These are phyloP conservation scores for Danio aesculapii DNA, from an alignment of 2,797 vertebrate genomes.

Conservation along the genomic window DNA sequence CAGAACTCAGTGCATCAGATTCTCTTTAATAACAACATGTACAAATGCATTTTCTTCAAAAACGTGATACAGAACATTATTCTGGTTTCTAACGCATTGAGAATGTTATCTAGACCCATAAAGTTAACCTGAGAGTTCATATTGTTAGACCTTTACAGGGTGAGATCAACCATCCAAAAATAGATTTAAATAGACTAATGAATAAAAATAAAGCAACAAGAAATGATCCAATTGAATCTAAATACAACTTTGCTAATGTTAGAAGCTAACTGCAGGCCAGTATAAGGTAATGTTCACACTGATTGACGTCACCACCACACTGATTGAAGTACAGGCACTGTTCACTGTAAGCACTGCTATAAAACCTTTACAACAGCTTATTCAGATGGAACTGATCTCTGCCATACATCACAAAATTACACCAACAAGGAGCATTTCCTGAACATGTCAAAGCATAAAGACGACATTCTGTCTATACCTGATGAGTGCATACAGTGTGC, in stretches of 20 bases:
- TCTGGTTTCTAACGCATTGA: conserved; percentile 72
- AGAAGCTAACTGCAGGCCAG: conserved; percentile 42
- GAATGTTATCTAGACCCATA: conserved; percentile 75
- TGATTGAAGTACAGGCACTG: conserved; percentile 66
- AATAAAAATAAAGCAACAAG: conserved; percentile 49
- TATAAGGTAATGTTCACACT: conserved; percentile 45
- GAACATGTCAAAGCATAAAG: conserved; percentile 65
- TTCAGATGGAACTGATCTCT: conserved; percentile 60
- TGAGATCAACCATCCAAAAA: conserved; percentile 52
- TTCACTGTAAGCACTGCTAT: conserved; percentile 64
- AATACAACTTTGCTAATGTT: conserved; percentile 49
- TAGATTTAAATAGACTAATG: conserved; percentile 23
- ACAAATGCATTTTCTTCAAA: conserved; percentile 75
- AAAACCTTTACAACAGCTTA: conserved; percentile 70
- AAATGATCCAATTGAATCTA: conserved; percentile 43
- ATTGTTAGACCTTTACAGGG: conserved; percentile 69
- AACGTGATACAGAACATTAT: conserved; percentile 78
- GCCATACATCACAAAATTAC: conserved; percentile 57
- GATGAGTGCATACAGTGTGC: conserved; percentile 73
- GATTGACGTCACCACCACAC: conserved; percentile 60
- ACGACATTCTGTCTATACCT: conserved; percentile 60
- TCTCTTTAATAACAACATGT: conserved; percentile 79
- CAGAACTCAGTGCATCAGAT: conserved; percentile 51
- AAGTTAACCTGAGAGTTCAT: conserved; percentile 82
- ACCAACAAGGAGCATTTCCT: conserved; percentile 67